A percentile compares a stretch with the other conserved stretches of the same genome.
Conservation (phyloP, 1,140 invertebrate genomes). For the Hycleus cichorii region DNA sequence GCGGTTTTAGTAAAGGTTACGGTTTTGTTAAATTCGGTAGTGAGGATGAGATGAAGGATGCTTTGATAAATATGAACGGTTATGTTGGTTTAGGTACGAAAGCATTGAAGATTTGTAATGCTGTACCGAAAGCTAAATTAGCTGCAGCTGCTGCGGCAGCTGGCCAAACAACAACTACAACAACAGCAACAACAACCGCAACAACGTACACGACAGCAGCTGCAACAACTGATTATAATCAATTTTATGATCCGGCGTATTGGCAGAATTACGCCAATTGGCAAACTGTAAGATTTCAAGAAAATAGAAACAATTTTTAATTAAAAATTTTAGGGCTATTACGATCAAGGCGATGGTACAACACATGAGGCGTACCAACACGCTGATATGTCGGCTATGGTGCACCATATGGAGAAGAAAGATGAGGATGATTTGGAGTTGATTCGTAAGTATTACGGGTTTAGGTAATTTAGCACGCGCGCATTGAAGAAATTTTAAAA, state of each 20-base stretch:
- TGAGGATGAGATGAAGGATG: constrained; percentile 91
- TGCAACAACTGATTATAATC: constrained; percentile 47
- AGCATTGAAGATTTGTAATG: constrained; percentile 83
- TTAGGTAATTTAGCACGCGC: no score
- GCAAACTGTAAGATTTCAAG: constrained; percentile 33
- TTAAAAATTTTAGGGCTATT: constrained; percentile 37
- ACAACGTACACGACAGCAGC: constrained; percentile 33
- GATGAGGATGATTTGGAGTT: constrained; percentile 53
- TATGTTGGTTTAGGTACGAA: constrained; percentile 76
- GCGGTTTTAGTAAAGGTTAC: constrained; percentile 90
- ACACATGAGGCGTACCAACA: constrained; percentile 23
- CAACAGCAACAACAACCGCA: constrained; percentile 33
- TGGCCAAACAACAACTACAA: constrained; percentile 36
- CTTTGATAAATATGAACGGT: constrained; percentile 81
- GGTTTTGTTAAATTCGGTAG: constrained; percentile 94
- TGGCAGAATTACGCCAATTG: constrained; percentile 65
- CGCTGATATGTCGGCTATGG: constrained; percentile 18
- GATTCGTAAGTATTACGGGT: constrained; percentile 43
- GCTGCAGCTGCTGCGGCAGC: constrained; percentile 38
- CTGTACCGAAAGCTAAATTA: constrained; percentile 72
- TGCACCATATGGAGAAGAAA: constrained; percentile 26
- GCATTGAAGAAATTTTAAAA: constrained; percentile 6
- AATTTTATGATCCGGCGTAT: constrained; percentile 66
- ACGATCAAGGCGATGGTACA: constrained; percentile 41
- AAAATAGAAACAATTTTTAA: not conserved